Percentiles rank a stretch among this genome's conserved stretches.
These are phyloP conservation scores for Penaeus chinensis DNA, from an alignment of 1,140 invertebrate species.

Conservation along the genomic window DNA sequence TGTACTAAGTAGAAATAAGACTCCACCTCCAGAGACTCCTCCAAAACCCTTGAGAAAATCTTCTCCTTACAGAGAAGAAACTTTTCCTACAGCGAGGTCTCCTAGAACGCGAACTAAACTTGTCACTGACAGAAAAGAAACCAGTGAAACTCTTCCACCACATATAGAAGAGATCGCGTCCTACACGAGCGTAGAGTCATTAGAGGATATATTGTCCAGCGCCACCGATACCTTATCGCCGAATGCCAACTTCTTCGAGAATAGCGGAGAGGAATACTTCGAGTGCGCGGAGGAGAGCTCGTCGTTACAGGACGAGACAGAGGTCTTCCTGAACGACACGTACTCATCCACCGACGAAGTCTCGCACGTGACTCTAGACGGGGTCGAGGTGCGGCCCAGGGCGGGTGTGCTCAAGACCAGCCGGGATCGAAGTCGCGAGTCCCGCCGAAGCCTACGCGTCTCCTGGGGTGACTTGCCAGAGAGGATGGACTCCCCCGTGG, in stretches of 20 bases:
- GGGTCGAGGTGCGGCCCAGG: conserved; percentile 30
- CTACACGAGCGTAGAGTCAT: background rate
- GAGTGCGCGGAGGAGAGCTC: too few species aligned
- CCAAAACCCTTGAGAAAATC: background rate
- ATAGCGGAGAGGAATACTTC: too few species aligned
- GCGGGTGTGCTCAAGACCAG: conserved; percentile 45
- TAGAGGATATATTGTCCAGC: background rate
- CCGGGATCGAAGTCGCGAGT: conserved; percentile 43
- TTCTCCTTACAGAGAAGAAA: conserved; percentile 1
- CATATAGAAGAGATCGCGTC: background rate
- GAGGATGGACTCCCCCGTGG: conserved; percentile 28
- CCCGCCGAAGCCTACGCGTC: conserved; percentile 42
- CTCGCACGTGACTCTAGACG: background rate
- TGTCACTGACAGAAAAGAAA: background rate
- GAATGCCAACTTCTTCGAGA: background rate
- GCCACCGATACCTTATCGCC: too few species aligned
- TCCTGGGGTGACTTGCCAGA: conserved; percentile 54
- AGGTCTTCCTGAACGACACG: background rate
- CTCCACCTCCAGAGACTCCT: conserved; percentile 10
- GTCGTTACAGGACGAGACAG: background rate
- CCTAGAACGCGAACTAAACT: background rate
- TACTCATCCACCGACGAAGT: too few species aligned
- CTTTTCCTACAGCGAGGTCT: background rate
- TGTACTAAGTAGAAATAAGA: background rate
- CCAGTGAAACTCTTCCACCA: too few species aligned